phyloP scores from a whole-genome alignment of 2,888 invertebrate species.

The Apamea anceps region DNA sequence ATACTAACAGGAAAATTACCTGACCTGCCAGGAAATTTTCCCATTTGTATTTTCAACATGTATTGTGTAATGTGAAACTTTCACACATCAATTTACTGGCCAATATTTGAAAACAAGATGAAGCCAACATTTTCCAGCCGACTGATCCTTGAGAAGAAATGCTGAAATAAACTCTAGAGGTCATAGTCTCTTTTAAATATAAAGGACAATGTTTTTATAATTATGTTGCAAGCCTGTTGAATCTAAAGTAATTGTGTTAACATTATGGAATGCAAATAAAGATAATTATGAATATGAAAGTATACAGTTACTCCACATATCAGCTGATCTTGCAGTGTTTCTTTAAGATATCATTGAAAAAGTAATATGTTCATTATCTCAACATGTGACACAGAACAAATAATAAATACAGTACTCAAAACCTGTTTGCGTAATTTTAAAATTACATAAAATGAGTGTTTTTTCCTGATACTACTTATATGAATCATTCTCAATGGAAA shows the following conservation, averaged over 20 bases:
- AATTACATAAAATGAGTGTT: not conserved
- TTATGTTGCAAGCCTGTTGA: not conserved
- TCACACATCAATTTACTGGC: not conserved
- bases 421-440: not conserved
- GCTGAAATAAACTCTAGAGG: not conserved
- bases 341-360: not conserved
- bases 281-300: no score
- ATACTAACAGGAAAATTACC: no score
- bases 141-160: not conserved
- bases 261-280: not conserved
- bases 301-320: slow-evolving; percentile 1
- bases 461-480: not conserved
- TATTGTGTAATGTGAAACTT: not conserved
- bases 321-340: not conserved
- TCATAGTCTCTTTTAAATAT: not conserved
- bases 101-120: not conserved
- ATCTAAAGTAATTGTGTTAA: not conserved
- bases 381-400: slow-evolving; percentile 8
- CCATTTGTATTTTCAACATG: no score
- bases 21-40: not conserved
- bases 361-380: not conserved
- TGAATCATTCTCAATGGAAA: slow-evolving; percentile 32
- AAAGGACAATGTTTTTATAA: not conserved
- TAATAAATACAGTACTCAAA: not conserved
- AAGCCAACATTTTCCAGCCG: not conserved